Percentiles rank a stretch among this genome's conserved stretches.
These are phyloP conservation scores for Ahaetulla prasina DNA, from an alignment of 2,113 vertebrate species.

Conservation along the genomic window DNA sequence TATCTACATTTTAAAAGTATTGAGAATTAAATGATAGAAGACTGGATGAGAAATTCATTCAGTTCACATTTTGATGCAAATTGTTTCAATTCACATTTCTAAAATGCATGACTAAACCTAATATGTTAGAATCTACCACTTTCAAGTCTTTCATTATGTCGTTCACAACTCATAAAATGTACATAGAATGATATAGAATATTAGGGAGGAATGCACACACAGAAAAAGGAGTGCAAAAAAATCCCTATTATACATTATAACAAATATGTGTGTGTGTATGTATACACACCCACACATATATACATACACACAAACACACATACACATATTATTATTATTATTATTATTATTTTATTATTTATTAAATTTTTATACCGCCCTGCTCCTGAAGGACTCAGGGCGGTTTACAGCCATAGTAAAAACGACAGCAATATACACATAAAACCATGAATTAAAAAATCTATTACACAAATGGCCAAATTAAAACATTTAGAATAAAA, in stretches of 20 bases:
- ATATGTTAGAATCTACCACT: not conserved
- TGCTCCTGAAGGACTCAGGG: too few relatives aligned
- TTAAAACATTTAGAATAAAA: too few relatives aligned
- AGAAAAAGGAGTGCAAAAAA: not conserved
- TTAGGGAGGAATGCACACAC: not conserved
- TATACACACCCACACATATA: too few relatives aligned
- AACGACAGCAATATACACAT: too few relatives aligned
- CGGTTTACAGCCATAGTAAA: too few relatives aligned
- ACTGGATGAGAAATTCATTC: not conserved
- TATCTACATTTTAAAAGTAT: not conserved
- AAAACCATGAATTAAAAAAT: too few relatives aligned
- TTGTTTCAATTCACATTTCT: not conserved
- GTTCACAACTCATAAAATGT: not conserved
- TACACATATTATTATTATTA: too few relatives aligned
- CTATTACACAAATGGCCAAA: too few relatives aligned
- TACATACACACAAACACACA: too few relatives aligned
- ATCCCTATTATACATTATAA: not conserved
- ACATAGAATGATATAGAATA: not conserved
- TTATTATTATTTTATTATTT: too few relatives aligned
- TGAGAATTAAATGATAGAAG: not conserved
- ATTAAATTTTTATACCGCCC: too few relatives aligned
- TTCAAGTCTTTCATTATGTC: not conserved
- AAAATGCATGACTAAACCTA: not conserved
- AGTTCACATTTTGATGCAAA: not conserved
- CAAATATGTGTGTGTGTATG: not conserved